A percentile compares a stretch with the other conserved stretches of the same genome.
phyloP scores from a whole-genome alignment of 2,888 invertebrate species.

The Agrypnus murinus region DNA sequence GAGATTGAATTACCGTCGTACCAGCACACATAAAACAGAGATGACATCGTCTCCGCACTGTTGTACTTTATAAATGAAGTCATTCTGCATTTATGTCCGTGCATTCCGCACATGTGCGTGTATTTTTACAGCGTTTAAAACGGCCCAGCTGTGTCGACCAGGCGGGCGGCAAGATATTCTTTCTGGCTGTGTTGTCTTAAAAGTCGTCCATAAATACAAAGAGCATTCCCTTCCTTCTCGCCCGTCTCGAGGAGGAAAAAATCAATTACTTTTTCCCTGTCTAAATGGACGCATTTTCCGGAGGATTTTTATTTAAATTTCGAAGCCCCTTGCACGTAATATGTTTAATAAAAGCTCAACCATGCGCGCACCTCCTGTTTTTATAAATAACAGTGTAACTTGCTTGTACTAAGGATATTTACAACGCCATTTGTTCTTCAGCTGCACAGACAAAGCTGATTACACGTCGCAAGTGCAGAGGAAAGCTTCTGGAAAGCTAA shows the following conservation, averaged over 20 bases:
- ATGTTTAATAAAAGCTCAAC: conserved; percentile 64
- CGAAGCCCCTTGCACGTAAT: conserved; percentile 54
- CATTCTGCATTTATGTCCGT: conserved; percentile 48
- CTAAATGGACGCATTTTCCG: conserved; percentile 41
- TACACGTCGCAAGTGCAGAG: conserved; percentile 58
- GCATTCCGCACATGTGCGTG: conserved; percentile 57
- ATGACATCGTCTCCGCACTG: conserved; percentile 42
- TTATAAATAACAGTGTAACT: conserved; percentile 67
- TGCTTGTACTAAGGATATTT: conserved; percentile 65
- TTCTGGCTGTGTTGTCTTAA: conserved; percentile 66
- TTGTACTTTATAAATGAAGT: conserved; percentile 48
- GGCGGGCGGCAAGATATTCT: conserved; percentile 58
- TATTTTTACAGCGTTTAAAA: conserved; percentile 64
- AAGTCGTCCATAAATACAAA: conserved; percentile 64
- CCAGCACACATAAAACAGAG: conserved; percentile 46
- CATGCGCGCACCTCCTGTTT: conserved; percentile 59
- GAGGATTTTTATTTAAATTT: conserved; percentile 49
- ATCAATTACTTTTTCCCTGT: conserved; percentile 54
- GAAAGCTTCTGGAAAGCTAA: conserved; percentile 46
- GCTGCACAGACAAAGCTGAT: conserved; percentile 59
- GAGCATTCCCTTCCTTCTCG: conserved; percentile 46
- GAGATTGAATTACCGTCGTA: conserved; percentile 47
- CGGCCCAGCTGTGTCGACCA: conserved; percentile 61
- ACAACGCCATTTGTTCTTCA: conserved; percentile 62
- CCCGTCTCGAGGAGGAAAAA: conserved; percentile 51